Evolutionary conservation across 2,888 invertebrate species (phyloP).

Genomic region (Himalopsyche tibetana): DNA sequence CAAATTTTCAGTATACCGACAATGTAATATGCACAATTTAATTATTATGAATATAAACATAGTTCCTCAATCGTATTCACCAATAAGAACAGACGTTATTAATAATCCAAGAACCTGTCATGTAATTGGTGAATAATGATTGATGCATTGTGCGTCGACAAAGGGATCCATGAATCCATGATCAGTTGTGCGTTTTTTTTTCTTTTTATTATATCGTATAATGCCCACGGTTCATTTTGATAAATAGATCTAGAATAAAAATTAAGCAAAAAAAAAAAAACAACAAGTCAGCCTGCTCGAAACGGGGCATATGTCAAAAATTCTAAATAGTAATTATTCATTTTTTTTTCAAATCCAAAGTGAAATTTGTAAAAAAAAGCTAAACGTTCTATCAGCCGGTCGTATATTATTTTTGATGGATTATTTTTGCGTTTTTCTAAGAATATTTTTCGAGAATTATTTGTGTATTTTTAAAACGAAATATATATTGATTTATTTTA

Average conservation of each 20-base stretch:
- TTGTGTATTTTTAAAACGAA: background rate
- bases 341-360: background rate
- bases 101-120: slow-evolving; percentile 19
- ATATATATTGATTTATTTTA: background rate
- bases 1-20: too few species aligned
- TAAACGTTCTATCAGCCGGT: slow-evolving; percentile 27
- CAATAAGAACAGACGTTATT: too few species aligned
- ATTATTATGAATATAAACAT: too few species aligned
- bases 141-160: background rate
- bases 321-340: slow-evolving; percentile 20
- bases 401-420: slow-evolving; percentile 21
- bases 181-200: background rate
- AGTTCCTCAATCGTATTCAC: too few species aligned
- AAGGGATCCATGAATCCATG: slow-evolving; percentile 25
- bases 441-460: background rate
- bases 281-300: background rate
- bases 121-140: slow-evolving; percentile 26
- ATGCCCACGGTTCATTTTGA: background rate
- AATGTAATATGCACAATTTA: too few species aligned
- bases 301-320: background rate
- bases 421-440: background rate
- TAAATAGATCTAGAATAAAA: slow-evolving; percentile 18
- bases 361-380: slow-evolving; percentile 11
- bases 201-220: background rate
- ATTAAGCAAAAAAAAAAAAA: background rate